Evolutionary conservation across 2,113 vertebrate species (phyloP).

Genomic region (Jacana jacana): DNA sequence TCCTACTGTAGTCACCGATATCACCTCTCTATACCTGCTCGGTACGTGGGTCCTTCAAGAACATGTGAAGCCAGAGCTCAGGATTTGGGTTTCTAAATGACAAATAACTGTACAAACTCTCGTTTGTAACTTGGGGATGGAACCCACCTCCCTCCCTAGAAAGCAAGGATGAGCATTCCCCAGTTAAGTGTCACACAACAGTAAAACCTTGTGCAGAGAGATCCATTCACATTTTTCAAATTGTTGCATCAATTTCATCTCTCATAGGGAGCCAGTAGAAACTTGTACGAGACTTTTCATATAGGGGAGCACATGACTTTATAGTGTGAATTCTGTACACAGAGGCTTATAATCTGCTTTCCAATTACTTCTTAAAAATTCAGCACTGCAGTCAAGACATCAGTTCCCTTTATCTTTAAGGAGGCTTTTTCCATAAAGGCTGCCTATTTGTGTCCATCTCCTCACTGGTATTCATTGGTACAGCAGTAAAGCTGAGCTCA

Average conservation of each 20-base stretch:
- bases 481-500: not conserved
- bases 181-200: not conserved
- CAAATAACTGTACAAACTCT: not conserved
- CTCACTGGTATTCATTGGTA: fast-evolving
- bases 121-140: not conserved
- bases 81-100: not conserved
- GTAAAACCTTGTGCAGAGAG: not conserved
- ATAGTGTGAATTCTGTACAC: not conserved
- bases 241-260: not conserved
- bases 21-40: not conserved
- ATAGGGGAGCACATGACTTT: fast-evolving
- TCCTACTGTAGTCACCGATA: not conserved
- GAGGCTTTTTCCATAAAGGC: not conserved
- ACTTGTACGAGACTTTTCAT: fast-evolving
- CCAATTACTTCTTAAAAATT: not conserved
- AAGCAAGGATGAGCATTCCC: not conserved
- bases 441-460: not conserved
- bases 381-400: not conserved
- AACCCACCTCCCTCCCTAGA: not conserved
- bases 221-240: not conserved
- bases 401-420: not conserved
- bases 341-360: not conserved
- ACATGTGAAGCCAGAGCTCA: not conserved
- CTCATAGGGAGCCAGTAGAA: not conserved
- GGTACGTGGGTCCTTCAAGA: not conserved